These are phyloP conservation scores for Neoascia interrupta DNA, from an alignment of 2,888 invertebrate genomes.

Conservation along the genomic window DNA sequence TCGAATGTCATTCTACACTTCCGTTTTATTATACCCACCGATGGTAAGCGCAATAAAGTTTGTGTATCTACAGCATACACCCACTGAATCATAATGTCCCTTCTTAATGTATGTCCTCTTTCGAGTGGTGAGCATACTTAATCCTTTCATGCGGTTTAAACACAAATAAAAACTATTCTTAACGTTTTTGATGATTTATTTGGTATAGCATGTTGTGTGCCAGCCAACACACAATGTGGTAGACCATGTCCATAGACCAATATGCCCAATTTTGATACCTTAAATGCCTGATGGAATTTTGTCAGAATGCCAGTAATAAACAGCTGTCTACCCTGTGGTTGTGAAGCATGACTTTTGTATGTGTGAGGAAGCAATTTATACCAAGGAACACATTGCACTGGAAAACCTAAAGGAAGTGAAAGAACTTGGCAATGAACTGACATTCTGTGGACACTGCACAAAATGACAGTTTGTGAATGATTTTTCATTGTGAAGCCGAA, in stretches of 20 bases:
- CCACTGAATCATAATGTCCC: too few relatives aligned
- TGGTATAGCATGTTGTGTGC: neutral
- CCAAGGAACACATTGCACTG: constrained; percentile 28
- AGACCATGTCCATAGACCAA: constrained; percentile 18
- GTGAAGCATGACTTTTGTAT: neutral
- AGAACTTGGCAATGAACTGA: constrained; percentile 17
- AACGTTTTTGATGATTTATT: constrained; percentile 21
- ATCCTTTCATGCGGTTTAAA: constrained; percentile 1
- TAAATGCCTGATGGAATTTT: constrained; percentile 43
- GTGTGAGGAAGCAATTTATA: constrained; percentile 27
- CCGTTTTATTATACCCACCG: too few relatives aligned
- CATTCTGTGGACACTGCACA: constrained; percentile 5
- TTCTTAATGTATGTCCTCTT: too few relatives aligned
- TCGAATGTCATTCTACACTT: too few relatives aligned
- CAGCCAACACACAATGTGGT: constrained; percentile 42
- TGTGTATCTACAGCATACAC: too few relatives aligned
- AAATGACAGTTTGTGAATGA: constrained; percentile 41
- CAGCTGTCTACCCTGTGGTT: constrained; percentile 39
- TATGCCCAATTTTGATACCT: neutral
- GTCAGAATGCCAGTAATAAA: constrained; percentile 65
- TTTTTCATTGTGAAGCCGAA: constrained; percentile 10
- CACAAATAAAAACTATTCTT: constrained; percentile 39
- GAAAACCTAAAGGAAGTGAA: too few relatives aligned
- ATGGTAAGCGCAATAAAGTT: too few relatives aligned
- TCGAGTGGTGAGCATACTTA: too few relatives aligned